Conservation (phyloP, 2,113 vertebrate genomes). For the Colossoma macropomum region DNA sequence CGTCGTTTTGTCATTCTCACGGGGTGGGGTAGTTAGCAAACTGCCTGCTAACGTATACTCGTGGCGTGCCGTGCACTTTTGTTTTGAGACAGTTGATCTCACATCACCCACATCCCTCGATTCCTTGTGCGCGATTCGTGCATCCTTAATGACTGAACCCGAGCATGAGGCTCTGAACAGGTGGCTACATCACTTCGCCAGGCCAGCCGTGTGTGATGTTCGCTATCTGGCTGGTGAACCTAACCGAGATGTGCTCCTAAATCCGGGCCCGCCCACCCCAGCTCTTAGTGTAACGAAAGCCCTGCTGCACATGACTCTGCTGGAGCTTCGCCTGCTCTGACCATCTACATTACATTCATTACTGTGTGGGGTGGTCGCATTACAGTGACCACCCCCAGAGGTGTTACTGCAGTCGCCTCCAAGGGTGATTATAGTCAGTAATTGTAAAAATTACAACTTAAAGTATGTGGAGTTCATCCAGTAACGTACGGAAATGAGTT, state of each 20-base stretch:
- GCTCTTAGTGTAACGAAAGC: conserved; percentile 38
- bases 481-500: no score
- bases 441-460: background rate
- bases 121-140: background rate
- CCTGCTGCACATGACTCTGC: conserved; percentile 28
- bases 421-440: background rate
- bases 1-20: background rate
- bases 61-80: background rate
- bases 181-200: background rate
- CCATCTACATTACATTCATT: conserved; percentile 8
- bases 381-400: background rate
- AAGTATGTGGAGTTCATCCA: no score
- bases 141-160: background rate
- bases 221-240: background rate
- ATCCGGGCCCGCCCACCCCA: conserved; percentile 26
- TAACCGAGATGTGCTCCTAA: conserved; percentile 18
- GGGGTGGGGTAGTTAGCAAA: background rate
- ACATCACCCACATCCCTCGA: background rate
- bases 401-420: background rate
- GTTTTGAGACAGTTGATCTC: background rate
- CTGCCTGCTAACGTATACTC: background rate
- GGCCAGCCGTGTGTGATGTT: background rate
- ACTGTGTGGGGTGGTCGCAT: conserved; percentile 21
- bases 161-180: background rate
- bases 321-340: background rate